Evolutionary conservation across 2,797 vertebrate species (phyloP).

Genomic region (Enteromius argenteus): DNA sequence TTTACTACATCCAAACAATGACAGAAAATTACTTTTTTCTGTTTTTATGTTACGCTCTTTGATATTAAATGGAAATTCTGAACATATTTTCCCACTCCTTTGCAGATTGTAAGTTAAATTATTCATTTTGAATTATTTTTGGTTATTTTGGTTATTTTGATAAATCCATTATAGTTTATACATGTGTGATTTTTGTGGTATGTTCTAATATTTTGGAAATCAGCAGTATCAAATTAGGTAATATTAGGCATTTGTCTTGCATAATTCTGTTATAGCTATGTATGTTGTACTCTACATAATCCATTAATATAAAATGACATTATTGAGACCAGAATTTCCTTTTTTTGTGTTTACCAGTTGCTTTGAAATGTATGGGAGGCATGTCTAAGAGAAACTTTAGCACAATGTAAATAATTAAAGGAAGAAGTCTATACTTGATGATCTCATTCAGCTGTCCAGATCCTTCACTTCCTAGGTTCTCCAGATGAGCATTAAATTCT

Average conservation of each 20-base stretch:
- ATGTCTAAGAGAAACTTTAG: background rate
- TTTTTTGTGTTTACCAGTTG: background rate
- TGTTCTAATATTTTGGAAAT: background rate
- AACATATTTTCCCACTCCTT: background rate
- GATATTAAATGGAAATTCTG: background rate
- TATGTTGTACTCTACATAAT: background rate
- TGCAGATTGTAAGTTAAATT: background rate
- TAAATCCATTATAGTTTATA: background rate
- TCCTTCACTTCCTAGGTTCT: slow-evolving; percentile 71
- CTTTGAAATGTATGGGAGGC: background rate
- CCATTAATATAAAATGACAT: background rate
- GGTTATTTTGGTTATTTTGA: background rate
- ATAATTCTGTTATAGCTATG: background rate
- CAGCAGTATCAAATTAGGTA: background rate
- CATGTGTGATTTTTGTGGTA: background rate
- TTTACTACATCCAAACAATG: background rate
- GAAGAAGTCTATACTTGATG: slow-evolving; percentile 75
- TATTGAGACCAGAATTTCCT: background rate
- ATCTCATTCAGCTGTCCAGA: slow-evolving; percentile 72
- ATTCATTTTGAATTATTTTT: background rate
- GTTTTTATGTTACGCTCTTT: background rate
- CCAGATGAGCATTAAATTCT: slow-evolving; percentile 76
- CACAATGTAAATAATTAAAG: slow-evolving; percentile 41
- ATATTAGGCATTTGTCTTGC: background rate
- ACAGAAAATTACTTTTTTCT: background rate